A percentile compares a stretch with the other conserved stretches of the same genome.
These are phyloP conservation scores for Augochlorella aurata DNA, from an alignment of 2,888 invertebrate species.

Conservation along the genomic window DNA sequence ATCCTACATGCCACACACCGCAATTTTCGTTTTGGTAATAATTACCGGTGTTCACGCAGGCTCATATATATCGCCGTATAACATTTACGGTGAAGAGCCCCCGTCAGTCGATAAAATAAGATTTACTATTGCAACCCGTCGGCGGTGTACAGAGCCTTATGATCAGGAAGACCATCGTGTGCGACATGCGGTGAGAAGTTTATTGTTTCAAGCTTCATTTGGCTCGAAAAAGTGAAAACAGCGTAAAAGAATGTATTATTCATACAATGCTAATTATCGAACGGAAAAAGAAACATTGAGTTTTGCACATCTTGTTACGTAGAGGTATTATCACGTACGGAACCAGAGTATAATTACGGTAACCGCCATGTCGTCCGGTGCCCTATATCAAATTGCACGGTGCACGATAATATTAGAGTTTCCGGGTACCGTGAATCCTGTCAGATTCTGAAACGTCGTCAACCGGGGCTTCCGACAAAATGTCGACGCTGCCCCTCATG, in stretches of 20 bases:
- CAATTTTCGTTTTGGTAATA: constrained; percentile 51
- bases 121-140: constrained; percentile 64
- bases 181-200: background rate
- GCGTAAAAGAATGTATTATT: background rate
- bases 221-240: background rate
- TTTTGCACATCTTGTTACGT: background rate
- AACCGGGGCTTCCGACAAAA: constrained; percentile 36
- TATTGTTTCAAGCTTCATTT: constrained; percentile 24
- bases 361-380: constrained; percentile 31
- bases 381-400: constrained; percentile 41
- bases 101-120: constrained; percentile 62
- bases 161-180: constrained; percentile 10
- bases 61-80: constrained; percentile 37
- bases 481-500: constrained; percentile 51
- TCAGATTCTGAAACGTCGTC: constrained; percentile 34
- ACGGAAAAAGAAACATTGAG: background rate
- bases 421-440: constrained; percentile 41
- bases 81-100: constrained; percentile 66
- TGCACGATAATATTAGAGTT: constrained; percentile 35
- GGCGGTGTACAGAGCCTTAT: constrained; percentile 40
- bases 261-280: background rate
- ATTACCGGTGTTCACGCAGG: constrained; percentile 70
- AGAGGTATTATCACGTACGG: constrained; percentile 3
- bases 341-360: constrained; percentile 32
- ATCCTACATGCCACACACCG: background rate